Evolutionary conservation across 2,797 vertebrate genomes (phyloP), one percentile per base, ranked within the genome.

Genomic region (Myiotriccus ornatus): DNA sequence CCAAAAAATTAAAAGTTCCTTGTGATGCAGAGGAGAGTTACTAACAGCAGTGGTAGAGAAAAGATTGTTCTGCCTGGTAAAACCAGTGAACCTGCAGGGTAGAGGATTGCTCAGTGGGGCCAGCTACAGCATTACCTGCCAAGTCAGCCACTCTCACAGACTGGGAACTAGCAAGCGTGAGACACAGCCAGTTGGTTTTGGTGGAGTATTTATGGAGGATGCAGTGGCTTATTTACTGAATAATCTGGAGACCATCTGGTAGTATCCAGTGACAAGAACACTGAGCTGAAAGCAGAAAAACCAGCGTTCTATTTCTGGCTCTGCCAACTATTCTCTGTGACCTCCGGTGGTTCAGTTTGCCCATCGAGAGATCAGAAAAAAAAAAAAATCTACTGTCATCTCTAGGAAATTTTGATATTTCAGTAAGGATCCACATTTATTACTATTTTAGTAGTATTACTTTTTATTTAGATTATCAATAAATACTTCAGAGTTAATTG

Each of bases 151-250:
- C 83, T 93, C 82, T 62, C 76, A 59, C 91, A 95, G 94, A 88
- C 93, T 93, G 95, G 92, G 91, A 95, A 76, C 82, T 96, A 94
- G 91, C 92, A 93, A 92, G 92, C 49, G 94, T 86, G 95, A 96
- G 95, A 96, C 94, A 78, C 85, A 95, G 94, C 94, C 95, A 95
- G 94, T 94, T 97, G 93, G 94, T 95, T 96, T 93, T 93, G 92
- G 93, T 1, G 37, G 88, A 96, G 71, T 96, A 96, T 96, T 96
- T 96, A 96, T 94, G 94, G 90, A 95, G 94, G 96, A 95, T 95
- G 94, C 90, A 96, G 94, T 94, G 86, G 94, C 95, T 96, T 96
- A 95, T 95, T 96, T 96, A 96, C 95, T 95, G 96, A 96, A 96
- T 96, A 96, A 95, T 96, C 96, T 96, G 94, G 93, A 95, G 94